Evolutionary conservation across 2,797 vertebrate species (phyloP).

Genomic region (Nasua narica): DNA sequence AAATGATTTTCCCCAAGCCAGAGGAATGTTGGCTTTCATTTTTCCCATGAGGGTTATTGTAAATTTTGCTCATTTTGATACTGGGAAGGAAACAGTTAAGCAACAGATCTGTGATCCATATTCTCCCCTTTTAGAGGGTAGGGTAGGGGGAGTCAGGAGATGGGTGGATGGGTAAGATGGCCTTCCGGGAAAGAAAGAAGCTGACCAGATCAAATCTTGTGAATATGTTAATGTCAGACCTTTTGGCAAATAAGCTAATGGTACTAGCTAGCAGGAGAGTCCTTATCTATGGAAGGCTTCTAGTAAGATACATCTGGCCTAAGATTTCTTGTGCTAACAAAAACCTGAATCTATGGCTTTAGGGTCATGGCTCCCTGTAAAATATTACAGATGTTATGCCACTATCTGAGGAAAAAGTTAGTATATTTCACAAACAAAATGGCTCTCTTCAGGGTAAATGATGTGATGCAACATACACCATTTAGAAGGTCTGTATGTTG

Average conservation of each 20-base stretch:
- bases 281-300: constrained; percentile 27
- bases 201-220: neutral
- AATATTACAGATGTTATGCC: neutral
- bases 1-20: neutral
- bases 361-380: neutral
- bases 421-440: neutral
- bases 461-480: neutral
- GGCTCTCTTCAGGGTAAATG: neutral
- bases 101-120: neutral
- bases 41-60: neutral
- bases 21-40: neutral
- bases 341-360: constrained; percentile 2
- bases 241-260: neutral
- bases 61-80: neutral
- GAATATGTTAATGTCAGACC: neutral
- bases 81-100: neutral
- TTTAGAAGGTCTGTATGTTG: neutral
- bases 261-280: neutral
- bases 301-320: neutral
- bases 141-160: neutral
- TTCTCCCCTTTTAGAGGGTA: neutral
- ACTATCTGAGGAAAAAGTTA: constrained; percentile 2
- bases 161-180: neutral
- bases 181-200: constrained; percentile 18
- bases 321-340: neutral